Evolutionary conservation across 2,797 vertebrate genomes (phyloP).

Genomic region (Podarcis lilfordi): DNA sequence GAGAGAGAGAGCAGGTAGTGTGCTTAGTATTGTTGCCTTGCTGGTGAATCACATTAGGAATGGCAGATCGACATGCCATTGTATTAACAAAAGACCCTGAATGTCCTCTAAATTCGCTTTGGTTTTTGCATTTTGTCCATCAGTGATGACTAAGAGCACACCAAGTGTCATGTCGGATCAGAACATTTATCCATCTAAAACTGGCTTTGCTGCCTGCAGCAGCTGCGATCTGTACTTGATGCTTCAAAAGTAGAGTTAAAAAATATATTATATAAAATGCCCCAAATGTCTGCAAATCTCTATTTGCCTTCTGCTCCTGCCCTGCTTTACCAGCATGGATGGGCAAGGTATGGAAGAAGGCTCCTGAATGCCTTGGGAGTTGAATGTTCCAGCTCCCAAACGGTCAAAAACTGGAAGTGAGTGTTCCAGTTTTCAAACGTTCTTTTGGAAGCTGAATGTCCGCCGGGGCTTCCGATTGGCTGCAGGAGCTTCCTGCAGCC

Average conservation of each 20-base stretch:
- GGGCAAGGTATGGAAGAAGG: neutral
- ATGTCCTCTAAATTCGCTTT: slow-evolving; percentile 15
- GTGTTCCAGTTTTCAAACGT: no score
- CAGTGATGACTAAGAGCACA: slow-evolving; percentile 3
- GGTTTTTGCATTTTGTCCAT: slow-evolving; percentile 14
- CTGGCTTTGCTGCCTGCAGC: neutral
- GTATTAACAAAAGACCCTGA: neutral
- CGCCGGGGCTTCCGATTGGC: no score
- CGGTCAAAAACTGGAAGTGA: no score
- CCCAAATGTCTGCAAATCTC: neutral
- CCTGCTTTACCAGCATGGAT: neutral
- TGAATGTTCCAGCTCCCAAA: no score
- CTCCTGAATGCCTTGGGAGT: no score
- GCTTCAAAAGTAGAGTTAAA: neutral
- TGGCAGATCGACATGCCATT: slow-evolving; percentile 12
- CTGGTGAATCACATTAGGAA: neutral
- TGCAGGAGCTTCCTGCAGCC: no score
- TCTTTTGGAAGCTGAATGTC: no score
- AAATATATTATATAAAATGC: slow-evolving; percentile 4
- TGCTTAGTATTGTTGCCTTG: neutral
- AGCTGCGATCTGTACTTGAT: slow-evolving; percentile 1
- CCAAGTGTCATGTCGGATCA: slow-evolving; percentile 5
- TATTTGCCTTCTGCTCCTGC: neutral
- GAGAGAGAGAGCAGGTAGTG: neutral
- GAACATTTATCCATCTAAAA: slow-evolving; percentile 17